These are phyloP conservation scores for Calonectris borealis DNA, from an alignment of 2,113 vertebrate genomes.

Conservation along the genomic window DNA sequence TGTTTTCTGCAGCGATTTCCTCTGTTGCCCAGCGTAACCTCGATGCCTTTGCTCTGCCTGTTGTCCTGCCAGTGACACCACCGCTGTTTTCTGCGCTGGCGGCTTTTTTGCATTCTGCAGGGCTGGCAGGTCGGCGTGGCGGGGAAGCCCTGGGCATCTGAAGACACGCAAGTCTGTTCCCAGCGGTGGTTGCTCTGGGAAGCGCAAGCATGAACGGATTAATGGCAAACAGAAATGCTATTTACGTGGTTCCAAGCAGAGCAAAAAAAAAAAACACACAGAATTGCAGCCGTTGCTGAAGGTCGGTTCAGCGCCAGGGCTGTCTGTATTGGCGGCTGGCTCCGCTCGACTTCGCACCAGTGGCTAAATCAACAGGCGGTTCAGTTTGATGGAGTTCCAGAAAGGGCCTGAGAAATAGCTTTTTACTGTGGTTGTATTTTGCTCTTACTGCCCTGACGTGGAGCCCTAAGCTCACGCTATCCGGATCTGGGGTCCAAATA, in stretches of 20 bases:
- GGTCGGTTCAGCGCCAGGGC: not conserved
- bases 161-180: not conserved
- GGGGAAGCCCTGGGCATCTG: not conserved
- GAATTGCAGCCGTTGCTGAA: not conserved
- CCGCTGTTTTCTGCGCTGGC: not conserved
- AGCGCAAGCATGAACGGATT: not conserved
- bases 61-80: not conserved
- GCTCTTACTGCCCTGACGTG: not conserved
- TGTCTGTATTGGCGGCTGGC: not conserved
- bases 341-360: not conserved
- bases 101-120: not conserved
- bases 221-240: not conserved
- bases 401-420: not conserved
- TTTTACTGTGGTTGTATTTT: not conserved
- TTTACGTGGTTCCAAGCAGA: not conserved
- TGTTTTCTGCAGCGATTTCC: not conserved
- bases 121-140: not conserved
- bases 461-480: not conserved
- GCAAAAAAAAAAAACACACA: not conserved
- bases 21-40: not conserved
- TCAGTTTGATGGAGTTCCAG: not conserved
- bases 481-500: rapidly evolving
- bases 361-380: not conserved
- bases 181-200: not conserved
- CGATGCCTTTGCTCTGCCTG: not conserved